phyloP scores from a whole-genome alignment of 2,113 vertebrate genomes.

The Trogon surrucura region DNA sequence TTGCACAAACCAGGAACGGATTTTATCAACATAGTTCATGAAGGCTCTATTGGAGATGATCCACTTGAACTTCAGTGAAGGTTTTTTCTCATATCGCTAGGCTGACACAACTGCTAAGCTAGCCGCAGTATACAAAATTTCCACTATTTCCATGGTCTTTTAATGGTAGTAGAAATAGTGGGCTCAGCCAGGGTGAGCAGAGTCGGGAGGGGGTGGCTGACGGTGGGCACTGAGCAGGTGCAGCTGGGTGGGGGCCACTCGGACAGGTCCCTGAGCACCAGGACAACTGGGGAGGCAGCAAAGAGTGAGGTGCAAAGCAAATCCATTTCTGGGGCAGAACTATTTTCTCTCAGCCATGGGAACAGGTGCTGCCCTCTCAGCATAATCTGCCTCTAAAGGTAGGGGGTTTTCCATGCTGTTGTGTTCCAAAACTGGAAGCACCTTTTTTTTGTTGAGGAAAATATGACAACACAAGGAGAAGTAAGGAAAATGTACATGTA shows the following conservation, averaged over 20 bases:
- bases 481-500: neutral
- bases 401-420: neutral
- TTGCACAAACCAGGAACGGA: neutral
- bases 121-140: neutral
- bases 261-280: accelerated
- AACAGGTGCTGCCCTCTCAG: neutral
- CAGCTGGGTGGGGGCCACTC: neutral
- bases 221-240: neutral
- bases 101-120: neutral
- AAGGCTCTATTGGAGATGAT: neutral
- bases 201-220: neutral
- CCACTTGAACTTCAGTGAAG: neutral
- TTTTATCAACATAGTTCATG: neutral
- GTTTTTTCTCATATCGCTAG: neutral
- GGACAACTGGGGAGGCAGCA: accelerated
- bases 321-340: neutral
- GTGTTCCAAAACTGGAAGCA: neutral
- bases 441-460: conserved; percentile 10
- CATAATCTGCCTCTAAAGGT: neutral
- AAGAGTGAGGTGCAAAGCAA: neutral
- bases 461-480: neutral
- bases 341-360: neutral
- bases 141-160: neutral
- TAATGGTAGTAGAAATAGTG: neutral
- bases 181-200: neutral